phyloP scores from a whole-genome alignment of 1,140 invertebrate species.

The Temnothorax nylanderi region DNA sequence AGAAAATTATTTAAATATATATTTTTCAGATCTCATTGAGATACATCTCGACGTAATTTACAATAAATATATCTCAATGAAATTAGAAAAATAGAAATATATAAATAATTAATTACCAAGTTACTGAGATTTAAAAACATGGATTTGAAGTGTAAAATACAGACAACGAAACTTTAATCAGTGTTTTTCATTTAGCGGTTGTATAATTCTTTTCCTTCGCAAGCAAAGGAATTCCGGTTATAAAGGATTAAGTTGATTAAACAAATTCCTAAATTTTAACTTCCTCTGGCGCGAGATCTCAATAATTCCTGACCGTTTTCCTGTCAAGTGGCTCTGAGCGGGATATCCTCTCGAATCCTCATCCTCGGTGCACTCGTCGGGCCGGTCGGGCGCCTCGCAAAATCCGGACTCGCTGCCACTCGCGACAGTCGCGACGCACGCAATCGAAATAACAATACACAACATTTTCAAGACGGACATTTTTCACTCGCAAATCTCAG shows the following conservation, averaged over 20 bases:
- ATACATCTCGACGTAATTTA: too few relatives aligned
- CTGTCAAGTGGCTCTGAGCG: constrained; percentile 41
- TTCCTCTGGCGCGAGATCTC: not conserved
- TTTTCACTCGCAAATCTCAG: not conserved
- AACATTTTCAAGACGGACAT: constrained; percentile 16
- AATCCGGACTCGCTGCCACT: constrained; percentile 39
- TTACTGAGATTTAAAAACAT: not conserved
- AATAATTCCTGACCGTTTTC: constrained; percentile 64
- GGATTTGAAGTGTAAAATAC: not conserved
- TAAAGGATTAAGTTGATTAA: not conserved
- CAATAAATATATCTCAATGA: too few relatives aligned
- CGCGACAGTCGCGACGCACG: not conserved
- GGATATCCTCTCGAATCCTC: constrained; percentile 51
- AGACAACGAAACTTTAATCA: not conserved
- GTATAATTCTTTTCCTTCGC: not conserved
- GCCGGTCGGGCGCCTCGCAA: constrained; percentile 54
- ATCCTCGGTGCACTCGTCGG: constrained; percentile 26
- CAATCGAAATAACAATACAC: not conserved
- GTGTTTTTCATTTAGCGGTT: not conserved
- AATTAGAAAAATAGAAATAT: not conserved
- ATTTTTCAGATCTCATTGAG: too few relatives aligned
- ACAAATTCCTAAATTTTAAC: not conserved
- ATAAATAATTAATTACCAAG: not conserved
- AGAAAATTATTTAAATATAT: not conserved
- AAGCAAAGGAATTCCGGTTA: not conserved